These are phyloP conservation scores for Notarius quadriscutis DNA, from an alignment of 2,113 vertebrate genomes.

Conservation along the genomic window DNA sequence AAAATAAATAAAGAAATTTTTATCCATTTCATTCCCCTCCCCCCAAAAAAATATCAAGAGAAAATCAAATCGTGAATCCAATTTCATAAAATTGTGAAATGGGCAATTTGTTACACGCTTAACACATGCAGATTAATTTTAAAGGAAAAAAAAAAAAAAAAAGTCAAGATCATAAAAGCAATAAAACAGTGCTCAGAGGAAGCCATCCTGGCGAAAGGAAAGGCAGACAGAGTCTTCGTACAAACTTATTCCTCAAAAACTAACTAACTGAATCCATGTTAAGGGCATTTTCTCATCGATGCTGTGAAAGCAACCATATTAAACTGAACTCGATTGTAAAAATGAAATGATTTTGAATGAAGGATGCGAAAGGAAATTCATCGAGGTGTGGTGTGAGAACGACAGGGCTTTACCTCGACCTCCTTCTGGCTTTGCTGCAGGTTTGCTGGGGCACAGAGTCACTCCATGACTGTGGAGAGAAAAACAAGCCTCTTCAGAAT, in stretches of 20 bases:
- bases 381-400: too few relatives aligned
- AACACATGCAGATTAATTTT: not conserved
- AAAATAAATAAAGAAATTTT: too few relatives aligned
- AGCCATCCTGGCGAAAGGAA: not conserved
- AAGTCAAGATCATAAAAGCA: not conserved
- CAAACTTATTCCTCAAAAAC: not conserved
- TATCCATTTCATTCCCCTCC: too few relatives aligned
- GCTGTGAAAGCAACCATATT: not conserved
- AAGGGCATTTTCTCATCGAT: not conserved
- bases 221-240: not conserved
- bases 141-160: not conserved
- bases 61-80: too few relatives aligned
- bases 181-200: not conserved
- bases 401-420: slow-evolving; percentile 44
- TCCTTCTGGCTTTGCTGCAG: slow-evolving; percentile 71
- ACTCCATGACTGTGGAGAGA: slow-evolving; percentile 67
- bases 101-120: too few relatives aligned
- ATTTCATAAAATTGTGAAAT: too few relatives aligned
- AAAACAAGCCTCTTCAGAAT: slow-evolving; percentile 59
- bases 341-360: not conserved
- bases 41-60: too few relatives aligned
- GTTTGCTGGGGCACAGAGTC: slow-evolving; percentile 66
- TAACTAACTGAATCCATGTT: not conserved
- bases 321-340: too few relatives aligned
- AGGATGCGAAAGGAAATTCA: not conserved